Conservation (phyloP, 1,140 invertebrate genomes). For the Drosophila miranda region DNA sequence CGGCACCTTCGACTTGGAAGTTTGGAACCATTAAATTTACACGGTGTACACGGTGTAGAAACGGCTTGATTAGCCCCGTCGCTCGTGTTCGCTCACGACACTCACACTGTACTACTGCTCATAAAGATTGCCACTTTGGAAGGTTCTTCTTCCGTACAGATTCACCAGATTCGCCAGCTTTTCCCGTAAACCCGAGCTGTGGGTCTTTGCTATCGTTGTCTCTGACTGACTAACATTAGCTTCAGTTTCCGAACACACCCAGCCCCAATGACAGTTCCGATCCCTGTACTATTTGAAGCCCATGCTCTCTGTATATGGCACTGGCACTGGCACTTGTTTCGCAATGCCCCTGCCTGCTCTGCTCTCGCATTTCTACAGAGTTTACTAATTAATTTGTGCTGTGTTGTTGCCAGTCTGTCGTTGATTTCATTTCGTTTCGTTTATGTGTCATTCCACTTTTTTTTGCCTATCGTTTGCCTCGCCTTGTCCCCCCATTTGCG, state of each 20-base stretch:
- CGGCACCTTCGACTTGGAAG: slow-evolving; percentile 28
- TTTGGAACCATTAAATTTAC: slow-evolving; percentile 19
- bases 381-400: slow-evolving; percentile 77
- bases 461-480: slow-evolving; percentile 45
- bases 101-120: background rate
- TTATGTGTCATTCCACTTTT: slow-evolving; percentile 68
- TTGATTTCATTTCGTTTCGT: slow-evolving; percentile 71
- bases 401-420: slow-evolving; percentile 48
- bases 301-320: no score
- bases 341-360: slow-evolving; percentile 26
- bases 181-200: slow-evolving; percentile 18
- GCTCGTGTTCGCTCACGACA: background rate
- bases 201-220: slow-evolving; percentile 12
- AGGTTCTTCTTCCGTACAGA: background rate
- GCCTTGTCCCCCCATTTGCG: slow-evolving; percentile 15
- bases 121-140: slow-evolving; percentile 25
- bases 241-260: slow-evolving; percentile 35
- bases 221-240: slow-evolving; percentile 42
- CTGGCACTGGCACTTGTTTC: slow-evolving; percentile 39
- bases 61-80: slow-evolving; percentile 18
- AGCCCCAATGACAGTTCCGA: slow-evolving; percentile 22
- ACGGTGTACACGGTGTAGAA: slow-evolving; percentile 8
- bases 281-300: background rate
- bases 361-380: slow-evolving; percentile 45
- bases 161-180: background rate